Percentiles rank a stretch among this genome's conserved stretches.
These are phyloP conservation scores for Lophotis ruficrista DNA, from an alignment of 2,113 vertebrate species.

Conservation along the genomic window DNA sequence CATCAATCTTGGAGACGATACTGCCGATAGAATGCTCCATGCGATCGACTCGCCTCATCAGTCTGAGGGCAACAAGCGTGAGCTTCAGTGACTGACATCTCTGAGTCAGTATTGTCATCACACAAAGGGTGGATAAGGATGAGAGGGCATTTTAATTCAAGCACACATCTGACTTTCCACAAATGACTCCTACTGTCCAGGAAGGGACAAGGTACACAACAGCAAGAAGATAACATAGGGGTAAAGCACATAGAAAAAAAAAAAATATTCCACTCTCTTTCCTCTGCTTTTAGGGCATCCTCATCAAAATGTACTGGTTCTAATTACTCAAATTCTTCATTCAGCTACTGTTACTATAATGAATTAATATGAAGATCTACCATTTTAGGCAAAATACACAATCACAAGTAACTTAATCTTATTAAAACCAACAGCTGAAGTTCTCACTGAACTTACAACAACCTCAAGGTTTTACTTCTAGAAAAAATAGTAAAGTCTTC, in stretches of 20 bases:
- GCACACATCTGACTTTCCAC: rapidly evolving
- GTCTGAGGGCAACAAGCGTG: conserved; percentile 66
- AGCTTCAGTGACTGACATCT: neutral
- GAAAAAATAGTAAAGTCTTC: neutral
- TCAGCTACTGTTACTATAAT: neutral
- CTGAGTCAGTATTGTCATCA: neutral
- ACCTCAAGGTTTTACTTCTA: neutral
- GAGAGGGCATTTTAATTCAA: neutral
- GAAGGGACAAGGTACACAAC: neutral
- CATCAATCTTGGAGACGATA: conserved; percentile 96
- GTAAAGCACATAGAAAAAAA: neutral
- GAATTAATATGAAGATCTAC: neutral
- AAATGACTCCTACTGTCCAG: neutral
- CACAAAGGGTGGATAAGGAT: neutral
- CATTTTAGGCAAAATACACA: neutral
- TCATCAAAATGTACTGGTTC: neutral
- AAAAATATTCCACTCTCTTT: neutral
- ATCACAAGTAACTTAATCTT: neutral
- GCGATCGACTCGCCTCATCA: conserved; percentile 93
- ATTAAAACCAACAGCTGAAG: neutral
- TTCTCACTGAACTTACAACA: neutral
- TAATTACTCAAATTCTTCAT: neutral
- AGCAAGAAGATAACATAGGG: neutral
- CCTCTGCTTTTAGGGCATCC: neutral
- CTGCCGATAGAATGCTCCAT: conserved; percentile 99